Base-by-base conservation (phyloP, 2,113 vertebrate species). In the Caranx melampygus region DNA sequence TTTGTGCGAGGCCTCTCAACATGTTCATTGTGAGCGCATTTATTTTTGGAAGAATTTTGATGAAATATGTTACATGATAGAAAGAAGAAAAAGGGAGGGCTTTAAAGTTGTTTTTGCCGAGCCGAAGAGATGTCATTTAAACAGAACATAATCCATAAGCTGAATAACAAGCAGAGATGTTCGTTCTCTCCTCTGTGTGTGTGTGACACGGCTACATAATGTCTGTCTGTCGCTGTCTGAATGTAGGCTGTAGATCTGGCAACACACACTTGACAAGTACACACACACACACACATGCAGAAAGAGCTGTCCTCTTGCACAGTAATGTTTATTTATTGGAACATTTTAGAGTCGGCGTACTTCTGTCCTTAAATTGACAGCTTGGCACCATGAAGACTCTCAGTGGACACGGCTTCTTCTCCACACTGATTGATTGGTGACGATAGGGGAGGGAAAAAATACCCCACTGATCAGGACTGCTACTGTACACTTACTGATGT, bases 91-190 rank as follows among this genome's bases (percentile, higher is more conserved):
- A 13, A 40, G 12, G 18, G 40, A 55, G 49, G 84, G 87, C 49
- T 88, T 91, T 92, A 87, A 93, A 93, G 87, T 93, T 93, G 88
- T 92, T 92, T 91, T 90, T 83, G 84, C 80, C 59, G 72, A 78
- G 84, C 88, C 81, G 86, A 87, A 79, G 86, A 79, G 87, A 91
- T 92, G 90, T 92, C 87, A 89, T 93, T 92, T 87, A 89, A 93
- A 93, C 72, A 89, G 84, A 90, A 88, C 84, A 87, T 92, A 92
- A 93, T 93, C 92, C 91, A 83, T 93, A 90, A 93, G 79, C 90
- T 88, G 88, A 89, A 88, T 87, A 91, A 91, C 78, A 91, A 85
- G 89, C 82, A 75, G 86, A 75, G 88, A 90, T 73, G 84, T 78
- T 87, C 31, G 65, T 76, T 88, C 72, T 83, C 73, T 90, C 75